These are phyloP conservation scores for Acronicta leporina DNA, from an alignment of 2,888 invertebrate species.

Conservation along the genomic window DNA sequence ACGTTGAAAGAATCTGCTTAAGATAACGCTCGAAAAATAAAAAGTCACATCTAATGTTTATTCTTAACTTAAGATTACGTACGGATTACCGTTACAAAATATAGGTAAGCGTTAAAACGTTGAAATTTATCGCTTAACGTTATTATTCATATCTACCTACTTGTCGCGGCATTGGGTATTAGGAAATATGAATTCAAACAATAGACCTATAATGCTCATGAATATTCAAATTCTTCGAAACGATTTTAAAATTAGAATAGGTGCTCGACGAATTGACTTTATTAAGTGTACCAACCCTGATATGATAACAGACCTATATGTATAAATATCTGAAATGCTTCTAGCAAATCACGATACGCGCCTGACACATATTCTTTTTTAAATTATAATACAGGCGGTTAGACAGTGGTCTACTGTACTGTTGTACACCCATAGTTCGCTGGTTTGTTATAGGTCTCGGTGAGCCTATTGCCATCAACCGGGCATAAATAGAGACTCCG, in stretches of 20 bases:
- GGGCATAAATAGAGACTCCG: too few species aligned
- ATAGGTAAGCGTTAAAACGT: constrained; percentile 2
- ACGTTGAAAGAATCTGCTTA: too few species aligned
- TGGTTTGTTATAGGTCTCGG: too few species aligned
- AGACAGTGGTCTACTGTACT: too few species aligned
- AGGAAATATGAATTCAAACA: constrained; percentile 29
- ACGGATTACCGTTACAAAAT: constrained; percentile 2
- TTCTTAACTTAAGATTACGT: too few species aligned
- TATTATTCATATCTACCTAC: constrained; percentile 7
- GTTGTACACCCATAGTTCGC: too few species aligned
- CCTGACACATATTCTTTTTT: not conserved
- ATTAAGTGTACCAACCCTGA: not conserved
- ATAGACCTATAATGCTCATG: constrained; percentile 24
- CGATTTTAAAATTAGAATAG: constrained; percentile 9
- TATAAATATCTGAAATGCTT: not conserved
- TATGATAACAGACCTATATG: not conserved
- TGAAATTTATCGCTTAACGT: constrained; percentile 10
- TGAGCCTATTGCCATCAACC: too few species aligned
- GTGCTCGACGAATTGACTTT: not conserved
- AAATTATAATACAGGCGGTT: too few species aligned
- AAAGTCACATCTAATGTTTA: too few species aligned
- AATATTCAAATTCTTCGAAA: constrained; percentile 35
- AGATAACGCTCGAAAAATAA: too few species aligned
- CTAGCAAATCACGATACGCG: not conserved
- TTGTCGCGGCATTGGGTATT: constrained; percentile 6